A percentile compares a stretch with the other conserved stretches of the same genome.
Conservation (phyloP, 2,797 vertebrate species). For the Acomys russatus region DNA sequence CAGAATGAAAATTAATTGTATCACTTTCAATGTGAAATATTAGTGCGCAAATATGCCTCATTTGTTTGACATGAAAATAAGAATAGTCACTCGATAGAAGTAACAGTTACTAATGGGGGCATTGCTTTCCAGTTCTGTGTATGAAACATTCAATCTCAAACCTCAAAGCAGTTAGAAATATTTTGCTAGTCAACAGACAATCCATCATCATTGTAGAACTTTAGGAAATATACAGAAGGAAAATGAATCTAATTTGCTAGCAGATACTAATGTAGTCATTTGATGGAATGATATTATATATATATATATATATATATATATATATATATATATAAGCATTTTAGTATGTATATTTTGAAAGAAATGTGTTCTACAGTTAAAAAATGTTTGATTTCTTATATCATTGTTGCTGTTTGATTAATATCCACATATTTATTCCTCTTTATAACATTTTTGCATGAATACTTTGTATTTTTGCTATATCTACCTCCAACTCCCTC, state of each 20-base stretch:
- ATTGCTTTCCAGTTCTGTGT: not conserved
- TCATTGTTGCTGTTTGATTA: not conserved
- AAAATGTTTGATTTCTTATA: conserved; percentile 41
- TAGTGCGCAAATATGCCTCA: conserved; percentile 1
- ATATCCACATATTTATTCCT: not conserved
- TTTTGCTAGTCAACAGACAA: conserved; percentile 23
- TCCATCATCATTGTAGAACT: conserved; percentile 25
- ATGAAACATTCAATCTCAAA: conserved; percentile 18
- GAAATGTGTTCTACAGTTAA: not conserved
- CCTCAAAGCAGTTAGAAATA: conserved; percentile 48
- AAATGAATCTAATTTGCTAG: conserved; percentile 28
- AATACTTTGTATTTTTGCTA: not conserved
- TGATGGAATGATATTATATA: not conserved
- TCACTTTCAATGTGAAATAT: conserved; percentile 23
- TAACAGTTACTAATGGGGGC: not conserved
- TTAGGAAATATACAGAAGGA: conserved; percentile 44
- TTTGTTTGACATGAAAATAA: conserved; percentile 31
- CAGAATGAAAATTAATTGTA: conserved; percentile 42
- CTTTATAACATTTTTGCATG: not conserved
- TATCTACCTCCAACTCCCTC: not conserved
- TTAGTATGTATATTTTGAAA: not conserved
- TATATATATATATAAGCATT: not conserved
- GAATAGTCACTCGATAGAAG: not conserved
- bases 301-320: not conserved
- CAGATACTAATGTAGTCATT: conserved; percentile 8